Base-by-base conservation (phyloP, 2,113 vertebrate genomes). In the Hyperopisus bebe region DNA sequence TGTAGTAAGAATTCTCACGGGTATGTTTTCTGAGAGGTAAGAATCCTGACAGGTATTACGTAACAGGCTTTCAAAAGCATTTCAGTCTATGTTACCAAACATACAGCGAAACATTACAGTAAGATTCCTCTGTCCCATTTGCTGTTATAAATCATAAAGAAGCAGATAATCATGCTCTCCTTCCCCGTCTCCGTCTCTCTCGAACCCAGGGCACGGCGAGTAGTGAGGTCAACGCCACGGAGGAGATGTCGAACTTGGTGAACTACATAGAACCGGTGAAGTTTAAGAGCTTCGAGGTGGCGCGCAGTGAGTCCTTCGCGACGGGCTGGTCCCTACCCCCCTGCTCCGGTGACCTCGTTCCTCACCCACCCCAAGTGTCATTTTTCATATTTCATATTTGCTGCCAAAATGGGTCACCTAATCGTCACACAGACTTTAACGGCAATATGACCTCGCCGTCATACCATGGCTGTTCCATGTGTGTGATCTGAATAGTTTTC, bases 191-290 rank as follows among this genome's bases (percentile, higher is more conserved):
- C 5, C 17, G 13, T 88, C 39, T 62, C 39, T 27, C 42, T 85
- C 13, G 53, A 44, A 47, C 15, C 3, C 93, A 98, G 97, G 97
- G 97, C 53, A 98, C 97, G 0, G 97, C 97, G 70, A 97, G 96
- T 94, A 97, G 96, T n/a, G 97, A 98, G 91, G 97, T 96, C 27
- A 97, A 97, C 0, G 97, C 97, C 91, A 98, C 97, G 0, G 97
- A 98, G 93, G 97, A 98, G 93, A 98, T 98, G 97, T 98, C 97
- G 0, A 98, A 95, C 0, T 94, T 98, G 0, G 97, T 98, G 91
- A 98, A 98, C 94, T 98, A 98, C 91, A 94, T 97, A 0, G 97
- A 98, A 89, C 97, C 97, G 0, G 97, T 98, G 92, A 98, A 98
- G 92, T 98, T 98, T 93, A 98, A 98, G 92, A 96, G 92, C 91